Conservation (phyloP, 2,113 vertebrate species). For the Rana temporaria region DNA sequence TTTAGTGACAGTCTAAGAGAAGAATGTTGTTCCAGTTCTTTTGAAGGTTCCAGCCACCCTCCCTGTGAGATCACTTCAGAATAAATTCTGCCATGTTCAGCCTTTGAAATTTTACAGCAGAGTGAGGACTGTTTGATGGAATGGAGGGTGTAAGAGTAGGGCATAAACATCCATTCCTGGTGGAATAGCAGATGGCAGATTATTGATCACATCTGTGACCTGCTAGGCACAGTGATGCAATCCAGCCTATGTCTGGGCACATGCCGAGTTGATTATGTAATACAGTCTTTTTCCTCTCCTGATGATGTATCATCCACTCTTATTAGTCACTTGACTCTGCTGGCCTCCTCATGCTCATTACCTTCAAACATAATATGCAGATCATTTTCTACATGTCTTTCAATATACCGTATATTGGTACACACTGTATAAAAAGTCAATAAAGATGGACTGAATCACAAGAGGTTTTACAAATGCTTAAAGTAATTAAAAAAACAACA, state of each 20-base stretch:
- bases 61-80: conserved; percentile 1
- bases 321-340: conserved; percentile 21
- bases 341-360: background rate
- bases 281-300: conserved; percentile 9
- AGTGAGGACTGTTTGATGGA: conserved; percentile 24
- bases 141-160: conserved; percentile 35
- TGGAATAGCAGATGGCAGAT: conserved; percentile 39
- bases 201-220: conserved; percentile 44
- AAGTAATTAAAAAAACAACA: no score
- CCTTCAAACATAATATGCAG: background rate
- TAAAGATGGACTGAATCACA: no score
- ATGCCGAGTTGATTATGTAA: conserved; percentile 34
- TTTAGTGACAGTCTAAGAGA: no score
- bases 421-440: no score
- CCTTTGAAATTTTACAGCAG: conserved; percentile 28
- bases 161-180: conserved; percentile 42
- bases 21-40: background rate
- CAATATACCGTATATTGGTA: no score
- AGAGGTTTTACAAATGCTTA: no score
- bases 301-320: conserved; percentile 1
- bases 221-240: conserved; percentile 42
- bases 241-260: conserved; percentile 19
- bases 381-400: no score
- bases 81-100: background rate
- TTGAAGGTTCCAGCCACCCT: background rate